phyloP scores from a whole-genome alignment of 2,888 invertebrate species.

The Neuroscelio doddi region DNA sequence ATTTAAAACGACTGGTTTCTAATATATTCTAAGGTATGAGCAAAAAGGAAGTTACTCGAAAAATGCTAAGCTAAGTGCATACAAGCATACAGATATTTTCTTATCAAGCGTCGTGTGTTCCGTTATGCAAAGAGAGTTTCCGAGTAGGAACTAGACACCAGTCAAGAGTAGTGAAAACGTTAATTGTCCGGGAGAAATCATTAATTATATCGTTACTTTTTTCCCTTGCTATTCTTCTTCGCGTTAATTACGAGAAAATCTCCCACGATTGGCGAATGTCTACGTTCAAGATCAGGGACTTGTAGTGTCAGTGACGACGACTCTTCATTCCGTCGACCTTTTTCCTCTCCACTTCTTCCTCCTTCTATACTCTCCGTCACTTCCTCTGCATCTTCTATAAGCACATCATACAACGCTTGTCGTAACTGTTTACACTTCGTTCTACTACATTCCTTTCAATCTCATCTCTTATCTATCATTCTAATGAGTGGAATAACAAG shows the following conservation, averaged over 20 bases:
- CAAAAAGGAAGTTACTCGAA: too few relatives aligned
- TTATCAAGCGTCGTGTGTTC: constrained; percentile 29
- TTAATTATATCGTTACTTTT: constrained; percentile 57
- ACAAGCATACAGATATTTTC: not conserved
- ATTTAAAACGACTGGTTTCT: too few relatives aligned
- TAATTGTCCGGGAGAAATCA: constrained; percentile 62
- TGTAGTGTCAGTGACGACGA: constrained; percentile 19
- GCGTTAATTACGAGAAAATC: constrained; percentile 45
- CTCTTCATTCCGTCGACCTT: constrained; percentile 36
- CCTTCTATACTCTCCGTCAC: not conserved
- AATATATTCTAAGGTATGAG: too few relatives aligned
- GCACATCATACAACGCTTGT: not conserved
- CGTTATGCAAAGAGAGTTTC: constrained; percentile 50
- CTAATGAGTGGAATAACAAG: constrained; percentile 30
- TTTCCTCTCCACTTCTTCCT: constrained; percentile 21
- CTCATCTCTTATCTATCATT: constrained; percentile 35
- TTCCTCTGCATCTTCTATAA: constrained; percentile 19
- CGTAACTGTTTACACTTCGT: constrained; percentile 27
- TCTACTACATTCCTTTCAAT: constrained; percentile 30
- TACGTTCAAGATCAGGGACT: constrained; percentile 44
- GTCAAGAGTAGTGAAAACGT: constrained; percentile 64
- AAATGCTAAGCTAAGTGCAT: too few relatives aligned
- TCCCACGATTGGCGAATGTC: constrained; percentile 39
- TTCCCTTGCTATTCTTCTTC: constrained; percentile 34
- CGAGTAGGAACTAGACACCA: constrained; percentile 51